phyloP scores from a whole-genome alignment of 2,797 vertebrate genomes.

The Pristis pectinata region DNA sequence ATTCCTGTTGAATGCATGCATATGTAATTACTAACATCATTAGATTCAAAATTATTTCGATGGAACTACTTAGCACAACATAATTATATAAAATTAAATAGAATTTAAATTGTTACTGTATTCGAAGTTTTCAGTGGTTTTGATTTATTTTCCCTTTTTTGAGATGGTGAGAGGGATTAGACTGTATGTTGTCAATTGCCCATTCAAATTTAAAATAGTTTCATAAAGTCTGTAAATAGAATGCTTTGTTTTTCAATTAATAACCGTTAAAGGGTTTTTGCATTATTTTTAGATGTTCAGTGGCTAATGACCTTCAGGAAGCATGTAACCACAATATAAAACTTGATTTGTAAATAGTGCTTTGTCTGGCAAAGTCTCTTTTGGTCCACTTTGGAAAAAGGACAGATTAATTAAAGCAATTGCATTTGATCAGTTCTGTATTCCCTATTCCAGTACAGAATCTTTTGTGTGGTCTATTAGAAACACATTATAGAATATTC shows the following conservation, averaged over 20 bases:
- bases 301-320: background rate
- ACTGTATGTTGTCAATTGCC: background rate
- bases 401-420: background rate
- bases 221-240: background rate
- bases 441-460: background rate
- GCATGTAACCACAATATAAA: background rate
- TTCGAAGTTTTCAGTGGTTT: background rate
- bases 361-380: background rate
- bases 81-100: background rate
- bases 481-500: background rate
- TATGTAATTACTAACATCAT: background rate
- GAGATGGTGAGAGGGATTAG: background rate
- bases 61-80: background rate
- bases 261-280: background rate
- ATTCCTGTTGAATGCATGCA: background rate
- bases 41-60: background rate
- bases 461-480: background rate
- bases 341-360: constrained; percentile 1
- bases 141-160: background rate
- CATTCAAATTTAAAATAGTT: background rate
- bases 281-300: background rate
- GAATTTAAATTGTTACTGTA: background rate
- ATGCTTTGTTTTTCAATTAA: background rate
- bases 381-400: background rate
- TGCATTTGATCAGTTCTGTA: background rate